A percentile compares a stretch with the other conserved stretches of the same genome.
These are phyloP conservation scores for Ctenodactylus gundi DNA, from an alignment of 2,113 vertebrate genomes.

Conservation along the genomic window DNA sequence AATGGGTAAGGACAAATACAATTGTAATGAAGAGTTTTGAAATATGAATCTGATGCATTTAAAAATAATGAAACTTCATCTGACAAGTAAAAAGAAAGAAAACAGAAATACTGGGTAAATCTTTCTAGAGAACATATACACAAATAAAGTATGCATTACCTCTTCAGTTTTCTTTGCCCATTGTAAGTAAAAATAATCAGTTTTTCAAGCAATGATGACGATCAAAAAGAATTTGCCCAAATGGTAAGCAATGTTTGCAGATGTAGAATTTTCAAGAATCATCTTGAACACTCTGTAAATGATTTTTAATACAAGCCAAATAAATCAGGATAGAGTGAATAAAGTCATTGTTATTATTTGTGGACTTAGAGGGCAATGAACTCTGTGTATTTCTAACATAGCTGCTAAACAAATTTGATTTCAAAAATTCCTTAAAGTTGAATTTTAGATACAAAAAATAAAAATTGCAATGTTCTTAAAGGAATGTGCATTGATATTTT, in stretches of 20 bases:
- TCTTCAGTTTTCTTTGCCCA: not conserved
- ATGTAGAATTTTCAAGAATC: slow-evolving; percentile 37
- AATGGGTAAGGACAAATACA: not conserved
- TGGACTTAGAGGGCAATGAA: slow-evolving; percentile 12
- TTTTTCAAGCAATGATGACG: not conserved
- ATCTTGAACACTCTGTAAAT: slow-evolving; percentile 14
- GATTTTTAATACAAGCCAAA: slow-evolving; percentile 39
- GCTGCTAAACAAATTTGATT: not conserved
- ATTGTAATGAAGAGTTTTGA: not conserved
- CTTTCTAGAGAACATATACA: not conserved
- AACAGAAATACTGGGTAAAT: not conserved
- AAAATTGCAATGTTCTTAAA: not conserved
- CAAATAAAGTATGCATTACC: not conserved
- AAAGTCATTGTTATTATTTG: not conserved
- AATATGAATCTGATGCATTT: not conserved
- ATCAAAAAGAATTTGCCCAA: not conserved
- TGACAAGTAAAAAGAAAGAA: not conserved
- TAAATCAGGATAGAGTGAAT: not conserved
- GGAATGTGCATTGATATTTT: not conserved
- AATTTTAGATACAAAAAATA: not conserved
- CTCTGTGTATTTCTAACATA: slow-evolving; percentile 8
- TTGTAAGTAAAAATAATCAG: not conserved
- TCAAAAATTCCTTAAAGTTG: not conserved
- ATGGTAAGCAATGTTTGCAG: slow-evolving; percentile 9
- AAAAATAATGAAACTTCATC: not conserved